Percentiles rank a stretch among this genome's conserved stretches.
phyloP scores from a whole-genome alignment of 2,797 vertebrate genomes.

The Danio kyathit region DNA sequence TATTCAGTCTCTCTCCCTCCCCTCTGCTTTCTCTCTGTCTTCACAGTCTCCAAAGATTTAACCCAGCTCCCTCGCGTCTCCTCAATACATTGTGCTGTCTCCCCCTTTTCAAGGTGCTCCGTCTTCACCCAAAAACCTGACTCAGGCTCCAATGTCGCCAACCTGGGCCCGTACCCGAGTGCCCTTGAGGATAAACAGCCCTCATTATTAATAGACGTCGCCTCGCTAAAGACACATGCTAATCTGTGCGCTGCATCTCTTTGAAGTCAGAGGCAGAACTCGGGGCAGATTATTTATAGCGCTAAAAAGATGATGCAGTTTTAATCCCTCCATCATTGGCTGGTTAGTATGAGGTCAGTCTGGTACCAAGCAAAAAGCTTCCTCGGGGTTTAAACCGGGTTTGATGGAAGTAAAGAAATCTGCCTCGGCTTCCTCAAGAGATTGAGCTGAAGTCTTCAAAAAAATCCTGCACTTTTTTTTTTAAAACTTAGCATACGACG shows the following conservation, averaged over 20 bases:
- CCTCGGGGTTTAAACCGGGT: constrained; percentile 36
- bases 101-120: constrained; percentile 50
- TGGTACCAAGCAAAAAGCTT: constrained; percentile 40
- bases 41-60: constrained; percentile 57
- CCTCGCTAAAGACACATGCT: constrained; percentile 72
- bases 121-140: constrained; percentile 65
- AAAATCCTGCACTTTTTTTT: constrained; percentile 33
- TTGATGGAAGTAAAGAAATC: constrained; percentile 64
- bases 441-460: constrained; percentile 34
- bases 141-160: constrained; percentile 52
- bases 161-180: constrained; percentile 37
- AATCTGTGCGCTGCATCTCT: constrained; percentile 77
- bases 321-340: constrained; percentile 69
- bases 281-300: constrained; percentile 80
- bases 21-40: constrained; percentile 41
- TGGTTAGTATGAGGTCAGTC: constrained; percentile 61
- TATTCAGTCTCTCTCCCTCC: constrained; percentile 57
- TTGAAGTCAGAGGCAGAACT: constrained; percentile 79
- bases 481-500: constrained; percentile 46
- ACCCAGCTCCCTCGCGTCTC: constrained; percentile 56
- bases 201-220: constrained; percentile 76
- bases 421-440: constrained; percentile 25
- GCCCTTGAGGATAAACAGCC: constrained; percentile 60
- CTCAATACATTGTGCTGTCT: constrained; percentile 56
- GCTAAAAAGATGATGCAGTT: constrained; percentile 67